Evolutionary conservation across 2,888 invertebrate species (phyloP), one percentile per base, ranked within the genome.

Genomic region (Litoditis marina): DNA sequence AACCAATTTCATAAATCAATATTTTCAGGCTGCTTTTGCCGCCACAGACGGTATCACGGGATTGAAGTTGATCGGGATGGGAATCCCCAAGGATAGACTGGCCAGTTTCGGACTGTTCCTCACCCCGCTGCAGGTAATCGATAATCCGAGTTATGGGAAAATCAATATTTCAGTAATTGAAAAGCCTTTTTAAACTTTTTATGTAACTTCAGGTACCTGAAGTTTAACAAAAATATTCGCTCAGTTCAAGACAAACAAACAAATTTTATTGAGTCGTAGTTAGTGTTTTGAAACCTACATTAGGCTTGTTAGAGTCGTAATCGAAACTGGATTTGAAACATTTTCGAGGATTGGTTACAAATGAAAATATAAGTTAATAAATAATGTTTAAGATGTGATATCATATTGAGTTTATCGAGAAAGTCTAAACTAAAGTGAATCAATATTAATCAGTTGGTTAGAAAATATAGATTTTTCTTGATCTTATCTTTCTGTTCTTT

Each of bases 1-100:
- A 31, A 19, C 42, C 8, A 53, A 8, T 8, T 30, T 16, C 5
- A 22, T n/a, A n/a, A n/a, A n/a, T n/a, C n/a, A n/a, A n/a, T n/a
- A n/a, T n/a, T 39, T 71, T 52, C 46, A 93, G 92, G 88, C 94
- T 73, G 92, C 93, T 2, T 98, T 96, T 85, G 90, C 94, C 42
- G 94, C 95, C 0, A 90, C 92, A 66, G 98, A 98, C 86, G 90
- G 92, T 27, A 92, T 96, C 0, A 92, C 95, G 25, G 90, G 92
- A 2, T 86, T 98, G 66, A 98, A 98, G 85, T 86, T 99, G 53
- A 91, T 96, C 0, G 96, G 95, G 84, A 91, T 91, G 30, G 98
- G 98, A 16, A 91, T 99, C 53, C 93, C 94, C 0, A 92, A 93
- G 81, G 96, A 96, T 83, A 90, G 91, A 77, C 85, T 98, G 61